Percentiles rank a stretch among this genome's conserved stretches.
phyloP scores from a whole-genome alignment of 2,797 vertebrate genomes.

The Myotis myotis region DNA sequence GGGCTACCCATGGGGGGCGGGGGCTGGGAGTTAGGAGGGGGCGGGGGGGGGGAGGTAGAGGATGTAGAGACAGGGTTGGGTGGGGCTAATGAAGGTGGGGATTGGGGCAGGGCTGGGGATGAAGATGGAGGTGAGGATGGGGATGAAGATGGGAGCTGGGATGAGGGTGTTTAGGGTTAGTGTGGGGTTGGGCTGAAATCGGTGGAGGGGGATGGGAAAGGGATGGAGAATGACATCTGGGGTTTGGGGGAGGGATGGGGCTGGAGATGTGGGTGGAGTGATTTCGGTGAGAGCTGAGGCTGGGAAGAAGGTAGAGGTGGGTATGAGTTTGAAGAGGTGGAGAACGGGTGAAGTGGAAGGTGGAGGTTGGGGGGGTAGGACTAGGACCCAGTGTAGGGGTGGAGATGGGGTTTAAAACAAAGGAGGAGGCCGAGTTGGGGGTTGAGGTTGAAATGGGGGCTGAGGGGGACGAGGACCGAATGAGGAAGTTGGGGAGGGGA shows the following conservation, averaged over 20 bases:
- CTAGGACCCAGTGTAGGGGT: too few species aligned
- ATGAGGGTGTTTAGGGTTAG: not conserved
- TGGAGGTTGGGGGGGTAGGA: not conserved
- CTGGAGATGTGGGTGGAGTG: not conserved
- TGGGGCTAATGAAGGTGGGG: not conserved
- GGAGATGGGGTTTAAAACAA: too few species aligned
- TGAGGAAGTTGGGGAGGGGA: not conserved
- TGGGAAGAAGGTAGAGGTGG: too few species aligned
- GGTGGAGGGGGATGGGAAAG: not conserved
- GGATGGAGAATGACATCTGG: too few species aligned
- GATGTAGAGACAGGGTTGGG: not conserved
- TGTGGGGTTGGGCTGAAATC: not conserved
- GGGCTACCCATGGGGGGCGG: rapidly evolving
- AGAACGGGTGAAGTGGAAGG: not conserved
- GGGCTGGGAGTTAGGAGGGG: too few species aligned
- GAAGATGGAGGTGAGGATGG: not conserved
- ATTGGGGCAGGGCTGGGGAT: not conserved
- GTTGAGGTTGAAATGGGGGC: not conserved
- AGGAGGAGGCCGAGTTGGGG: not conserved
- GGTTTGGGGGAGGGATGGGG: not conserved
- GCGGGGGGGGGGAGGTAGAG: not conserved
- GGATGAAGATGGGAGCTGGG: not conserved
- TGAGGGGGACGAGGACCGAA: not conserved
- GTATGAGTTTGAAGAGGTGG: not conserved
- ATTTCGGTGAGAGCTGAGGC: not conserved